Evolutionary conservation across 2,797 vertebrate genomes (phyloP), one percentile per base, ranked within the genome.

Genomic region (Echeneis naucrates): DNA sequence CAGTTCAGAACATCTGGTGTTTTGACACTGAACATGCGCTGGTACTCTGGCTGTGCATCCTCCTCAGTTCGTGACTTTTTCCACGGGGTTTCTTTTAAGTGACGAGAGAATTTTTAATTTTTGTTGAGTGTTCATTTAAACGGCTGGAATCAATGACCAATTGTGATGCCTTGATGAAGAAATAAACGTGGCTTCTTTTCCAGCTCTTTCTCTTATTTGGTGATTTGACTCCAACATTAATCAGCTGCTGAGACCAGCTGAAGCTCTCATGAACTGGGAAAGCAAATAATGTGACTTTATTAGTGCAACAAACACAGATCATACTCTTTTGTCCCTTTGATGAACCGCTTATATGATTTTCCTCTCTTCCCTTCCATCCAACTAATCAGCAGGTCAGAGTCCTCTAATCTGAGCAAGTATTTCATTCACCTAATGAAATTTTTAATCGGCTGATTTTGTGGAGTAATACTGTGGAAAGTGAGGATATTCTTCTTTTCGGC

Each of bases 171-270:
- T 91, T 93, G 82, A 84, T 87, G 80, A 88, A 74, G 61, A 91
- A 93, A 92, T 91, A 93, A 93, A 92, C 83, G 69, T 80, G 71
- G 88, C 86, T 92, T 90, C 50, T 77, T 89, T 89, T 89, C 77
- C 85, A 88, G 8, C 37, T 50, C 9, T 53, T 42, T 42, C 30
- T 67, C 33, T 40, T 44, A 50, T 30, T 21, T 9, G 9, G 23
- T 62, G 11, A 4, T 73, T 63, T 61, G 13, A 66, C 32, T 58
- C 44, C 2, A 35, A 17, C 2, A 50, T n/a, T 57, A 45, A 30
- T 27, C 10, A 14, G n/a, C n/a, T n/a, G n/a, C n/a, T n/a, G n/a
- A n/a, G n/a, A n/a, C n/a, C n/a, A n/a, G n/a, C n/a, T n/a, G n/a
- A n/a, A n/a, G n/a, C n/a, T n/a, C n/a, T 16, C 30, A 0, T 13